Conservation (phyloP, 1,140 invertebrate species). For the Eueides isabella region DNA sequence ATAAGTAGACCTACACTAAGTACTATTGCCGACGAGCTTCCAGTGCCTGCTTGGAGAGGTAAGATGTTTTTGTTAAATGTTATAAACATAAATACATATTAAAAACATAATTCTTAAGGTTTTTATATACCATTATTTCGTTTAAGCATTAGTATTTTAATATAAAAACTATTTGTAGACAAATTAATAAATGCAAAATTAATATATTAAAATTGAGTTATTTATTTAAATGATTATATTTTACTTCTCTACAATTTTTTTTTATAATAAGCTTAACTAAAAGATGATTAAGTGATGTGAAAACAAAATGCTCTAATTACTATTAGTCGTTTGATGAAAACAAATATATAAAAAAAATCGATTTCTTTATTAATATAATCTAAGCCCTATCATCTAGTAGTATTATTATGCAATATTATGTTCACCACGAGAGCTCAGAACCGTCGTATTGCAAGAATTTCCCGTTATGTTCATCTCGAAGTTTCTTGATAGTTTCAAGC, state of each 20-base stretch:
- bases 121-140: no score
- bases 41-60: not conserved
- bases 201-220: not conserved
- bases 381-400: not conserved
- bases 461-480: slow-evolving; percentile 87
- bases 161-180: no score
- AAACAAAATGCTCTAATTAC: not conserved
- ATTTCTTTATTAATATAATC: not conserved
- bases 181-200: no score
- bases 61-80: not conserved
- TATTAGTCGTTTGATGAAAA: not conserved
- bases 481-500: slow-evolving; percentile 84
- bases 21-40: not conserved
- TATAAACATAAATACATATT: no score
- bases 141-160: no score
- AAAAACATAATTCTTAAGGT: no score
- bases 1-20: not conserved
- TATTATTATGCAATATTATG: not conserved
- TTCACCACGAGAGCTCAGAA: slow-evolving; percentile 88
- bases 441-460: slow-evolving; percentile 91
- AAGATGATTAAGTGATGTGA: not conserved
- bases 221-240: no score
- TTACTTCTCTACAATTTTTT: no score
- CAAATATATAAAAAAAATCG: not conserved
- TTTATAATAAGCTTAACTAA: not conserved